phyloP scores from a whole-genome alignment of 2,113 vertebrate species.

The Romanogobio albipinnatus region DNA sequence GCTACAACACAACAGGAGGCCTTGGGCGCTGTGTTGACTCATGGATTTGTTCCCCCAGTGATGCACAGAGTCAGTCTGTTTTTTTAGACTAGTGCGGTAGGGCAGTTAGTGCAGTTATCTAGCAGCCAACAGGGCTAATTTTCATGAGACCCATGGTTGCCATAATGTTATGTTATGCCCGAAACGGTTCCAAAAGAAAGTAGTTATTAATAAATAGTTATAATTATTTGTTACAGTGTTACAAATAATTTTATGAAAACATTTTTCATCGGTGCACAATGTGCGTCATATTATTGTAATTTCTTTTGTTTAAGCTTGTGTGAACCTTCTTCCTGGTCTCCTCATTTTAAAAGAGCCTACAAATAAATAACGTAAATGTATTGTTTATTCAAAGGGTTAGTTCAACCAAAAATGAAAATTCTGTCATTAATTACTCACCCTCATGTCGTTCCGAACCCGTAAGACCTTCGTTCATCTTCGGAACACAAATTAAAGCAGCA shows the following conservation, averaged over 20 bases:
- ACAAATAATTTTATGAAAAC: neutral
- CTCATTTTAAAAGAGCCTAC: neutral
- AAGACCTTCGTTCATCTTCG: no score
- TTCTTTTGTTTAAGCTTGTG: neutral
- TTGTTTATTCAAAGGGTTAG: neutral
- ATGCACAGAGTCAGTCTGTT: conserved; percentile 11
- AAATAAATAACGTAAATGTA: neutral
- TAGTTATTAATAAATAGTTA: neutral
- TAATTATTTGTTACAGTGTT: neutral
- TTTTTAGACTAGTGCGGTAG: neutral
- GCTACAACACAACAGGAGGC: conserved; percentile 24
- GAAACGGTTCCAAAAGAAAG: neutral
- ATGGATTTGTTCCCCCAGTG: conserved; percentile 33
- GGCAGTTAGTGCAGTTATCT: neutral
- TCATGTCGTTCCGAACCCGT: no score
- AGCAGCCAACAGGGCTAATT: neutral
- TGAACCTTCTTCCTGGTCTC: neutral
- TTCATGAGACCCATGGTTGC: neutral
- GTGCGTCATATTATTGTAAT: neutral
- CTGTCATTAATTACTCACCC: no score
- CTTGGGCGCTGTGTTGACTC: conserved; percentile 44
- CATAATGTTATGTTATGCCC: neutral
- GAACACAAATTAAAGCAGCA: no score
- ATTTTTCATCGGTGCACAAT: neutral
- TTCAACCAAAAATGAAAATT: no score